A percentile compares a stretch with the other conserved stretches of the same genome.
phyloP scores from a whole-genome alignment of 2,888 invertebrate species.

The Lasioglossum vierecki region DNA sequence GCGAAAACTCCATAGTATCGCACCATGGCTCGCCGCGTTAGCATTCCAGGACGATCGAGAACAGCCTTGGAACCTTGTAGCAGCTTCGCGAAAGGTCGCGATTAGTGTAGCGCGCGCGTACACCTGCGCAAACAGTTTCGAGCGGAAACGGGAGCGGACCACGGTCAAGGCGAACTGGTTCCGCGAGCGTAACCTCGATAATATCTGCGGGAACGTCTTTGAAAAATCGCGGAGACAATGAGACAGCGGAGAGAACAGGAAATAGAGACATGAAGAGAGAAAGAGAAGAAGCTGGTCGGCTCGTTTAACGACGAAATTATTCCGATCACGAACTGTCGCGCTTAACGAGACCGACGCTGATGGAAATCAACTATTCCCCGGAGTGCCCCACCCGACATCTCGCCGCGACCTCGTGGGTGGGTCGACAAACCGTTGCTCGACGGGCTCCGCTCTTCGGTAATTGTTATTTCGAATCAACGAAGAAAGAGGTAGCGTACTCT shows the following conservation, averaged over 20 bases:
- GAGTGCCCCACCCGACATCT: conserved; percentile 1
- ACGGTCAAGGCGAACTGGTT: conserved; percentile 3
- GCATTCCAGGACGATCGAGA: not conserved
- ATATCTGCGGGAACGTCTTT: not conserved
- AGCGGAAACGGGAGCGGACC: not conserved
- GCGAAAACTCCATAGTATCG: not conserved
- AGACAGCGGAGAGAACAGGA: not conserved
- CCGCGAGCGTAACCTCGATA: not conserved
- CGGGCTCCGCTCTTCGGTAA: not conserved
- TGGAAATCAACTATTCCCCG: conserved; percentile 40
- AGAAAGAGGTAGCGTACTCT: not conserved
- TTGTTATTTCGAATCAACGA: not conserved
- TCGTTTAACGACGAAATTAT: conserved; percentile 13
- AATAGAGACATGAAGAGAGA: not conserved
- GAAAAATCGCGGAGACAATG: not conserved
- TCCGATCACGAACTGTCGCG: conserved; percentile 36
- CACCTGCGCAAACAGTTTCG: conserved; percentile 4
- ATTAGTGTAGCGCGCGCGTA: not conserved
- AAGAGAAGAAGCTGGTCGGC: not conserved
- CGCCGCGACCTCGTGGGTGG: conserved; percentile 33
- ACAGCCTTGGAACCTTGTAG: not conserved
- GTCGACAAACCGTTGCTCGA: conserved; percentile 27
- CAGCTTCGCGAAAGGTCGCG: not conserved
- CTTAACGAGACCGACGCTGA: conserved; percentile 44
- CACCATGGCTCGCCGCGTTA: not conserved